phyloP scores from a whole-genome alignment of 2,797 vertebrate genomes.

The Enteromius radiatus region DNA sequence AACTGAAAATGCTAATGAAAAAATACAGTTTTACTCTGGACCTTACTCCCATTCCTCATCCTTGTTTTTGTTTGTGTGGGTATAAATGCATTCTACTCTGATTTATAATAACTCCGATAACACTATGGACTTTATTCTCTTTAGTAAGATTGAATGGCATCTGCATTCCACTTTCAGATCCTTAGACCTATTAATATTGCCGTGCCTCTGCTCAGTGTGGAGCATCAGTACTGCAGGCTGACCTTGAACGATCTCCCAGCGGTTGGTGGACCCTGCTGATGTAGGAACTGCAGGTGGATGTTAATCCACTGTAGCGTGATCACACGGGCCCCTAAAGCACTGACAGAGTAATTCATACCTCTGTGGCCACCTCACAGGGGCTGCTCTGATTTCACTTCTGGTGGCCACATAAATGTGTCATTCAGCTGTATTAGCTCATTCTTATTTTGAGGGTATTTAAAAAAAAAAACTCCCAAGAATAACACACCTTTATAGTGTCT shows the following conservation, averaged over 20 bases:
- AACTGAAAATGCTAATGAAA: background rate
- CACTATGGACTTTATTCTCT: background rate
- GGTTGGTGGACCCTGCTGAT: slow-evolving; percentile 13
- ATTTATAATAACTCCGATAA: background rate
- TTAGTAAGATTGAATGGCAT: slow-evolving; percentile 7
- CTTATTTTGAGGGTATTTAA: slow-evolving; percentile 15
- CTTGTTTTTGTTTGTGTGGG: background rate
- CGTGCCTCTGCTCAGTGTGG: slow-evolving; percentile 19
- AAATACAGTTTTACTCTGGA: background rate
- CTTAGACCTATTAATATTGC: slow-evolving; percentile 18
- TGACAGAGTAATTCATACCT: slow-evolving; percentile 46
- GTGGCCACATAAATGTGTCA: slow-evolving; percentile 24
- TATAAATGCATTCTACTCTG: background rate
- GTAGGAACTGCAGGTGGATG: slow-evolving; percentile 19
- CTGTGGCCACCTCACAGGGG: slow-evolving; percentile 10
- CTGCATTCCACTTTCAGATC: background rate
- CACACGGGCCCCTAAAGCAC: slow-evolving; percentile 20
- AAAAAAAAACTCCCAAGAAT: slow-evolving; percentile 3
- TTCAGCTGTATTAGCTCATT: slow-evolving; percentile 13
- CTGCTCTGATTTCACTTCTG: slow-evolving; percentile 32
- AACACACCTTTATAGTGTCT: background rate
- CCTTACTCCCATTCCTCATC: background rate
- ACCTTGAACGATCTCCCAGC: slow-evolving; percentile 39
- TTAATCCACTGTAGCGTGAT: slow-evolving; percentile 31
- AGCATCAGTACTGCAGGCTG: slow-evolving; percentile 29